These are phyloP conservation scores for Echinarachnius parma DNA, from an alignment of 53 echinoderm and acorn worm species.

Conservation along the genomic window DNA sequence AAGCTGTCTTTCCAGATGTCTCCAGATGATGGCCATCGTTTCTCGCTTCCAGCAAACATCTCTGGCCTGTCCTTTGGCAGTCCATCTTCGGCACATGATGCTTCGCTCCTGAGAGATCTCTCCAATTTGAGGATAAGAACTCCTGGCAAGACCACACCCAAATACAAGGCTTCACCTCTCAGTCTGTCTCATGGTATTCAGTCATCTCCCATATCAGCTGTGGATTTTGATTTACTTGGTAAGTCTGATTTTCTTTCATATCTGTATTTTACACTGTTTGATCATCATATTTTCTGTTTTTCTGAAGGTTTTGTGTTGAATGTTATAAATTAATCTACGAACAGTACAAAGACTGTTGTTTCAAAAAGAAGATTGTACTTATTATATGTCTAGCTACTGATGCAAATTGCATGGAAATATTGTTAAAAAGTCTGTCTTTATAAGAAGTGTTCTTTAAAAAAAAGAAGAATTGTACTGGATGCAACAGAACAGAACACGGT, in stretches of 20 bases:
- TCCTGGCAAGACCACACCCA: slow-evolving; percentile 1
- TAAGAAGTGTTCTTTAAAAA: too few species aligned
- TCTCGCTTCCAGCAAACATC: slow-evolving; percentile 18
- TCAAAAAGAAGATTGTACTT: too few species aligned
- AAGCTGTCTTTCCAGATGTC: neutral
- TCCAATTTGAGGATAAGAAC: slow-evolving; percentile 3
- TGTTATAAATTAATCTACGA: too few species aligned
- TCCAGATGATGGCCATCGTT: slow-evolving; percentile 9
- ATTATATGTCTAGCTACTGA: too few species aligned
- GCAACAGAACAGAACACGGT: neutral
- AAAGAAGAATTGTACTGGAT: too few species aligned
- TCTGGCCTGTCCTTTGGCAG: slow-evolving; percentile 21
- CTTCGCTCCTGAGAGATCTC: slow-evolving; percentile 22
- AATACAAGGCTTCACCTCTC: slow-evolving; percentile 4
- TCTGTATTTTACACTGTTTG: too few species aligned
- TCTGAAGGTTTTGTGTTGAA: too few species aligned
- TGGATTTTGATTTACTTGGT: slow-evolving; percentile 35
- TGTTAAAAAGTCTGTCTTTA: too few species aligned
- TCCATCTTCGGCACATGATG: slow-evolving; percentile 21
- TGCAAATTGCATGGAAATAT: too few species aligned
- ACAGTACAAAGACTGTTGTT: too few species aligned
- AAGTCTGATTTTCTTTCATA: too few species aligned
- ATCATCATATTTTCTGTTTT: too few species aligned
- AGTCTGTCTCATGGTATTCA: neutral
- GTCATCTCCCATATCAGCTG: slow-evolving; percentile 7